Percentiles rank a stretch among this genome's conserved stretches.
Evolutionary conservation across 2,113 vertebrate genomes (phyloP).

Genomic region (Mastomys coucha): DNA sequence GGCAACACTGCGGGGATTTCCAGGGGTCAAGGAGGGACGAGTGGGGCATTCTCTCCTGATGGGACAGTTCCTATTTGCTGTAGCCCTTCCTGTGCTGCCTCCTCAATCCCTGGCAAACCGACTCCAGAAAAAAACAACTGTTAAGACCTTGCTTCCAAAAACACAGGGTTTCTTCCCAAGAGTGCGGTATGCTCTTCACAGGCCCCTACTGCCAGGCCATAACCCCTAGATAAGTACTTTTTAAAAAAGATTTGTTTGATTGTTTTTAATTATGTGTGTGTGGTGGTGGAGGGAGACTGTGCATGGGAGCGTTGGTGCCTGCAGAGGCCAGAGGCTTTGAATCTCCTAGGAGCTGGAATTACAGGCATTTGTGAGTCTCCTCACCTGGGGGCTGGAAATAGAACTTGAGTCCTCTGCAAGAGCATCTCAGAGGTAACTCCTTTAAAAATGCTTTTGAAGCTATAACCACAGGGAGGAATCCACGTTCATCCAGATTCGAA

Average conservation of each 20-base stretch:
- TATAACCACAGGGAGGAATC: not conserved
- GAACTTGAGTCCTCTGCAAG: not conserved
- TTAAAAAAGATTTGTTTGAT: not conserved
- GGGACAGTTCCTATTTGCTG: not conserved
- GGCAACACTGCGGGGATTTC: constrained; percentile 27
- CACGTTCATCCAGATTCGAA: not conserved
- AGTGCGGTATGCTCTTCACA: not conserved
- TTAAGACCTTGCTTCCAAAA: not conserved
- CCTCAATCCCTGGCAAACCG: not conserved
- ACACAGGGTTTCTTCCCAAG: not conserved
- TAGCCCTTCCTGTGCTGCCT: not conserved
- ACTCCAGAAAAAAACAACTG: not conserved
- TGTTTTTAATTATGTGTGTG: not conserved
- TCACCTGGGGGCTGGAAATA: not conserved
- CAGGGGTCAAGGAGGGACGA: constrained; percentile 21
- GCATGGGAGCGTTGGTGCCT: not conserved
- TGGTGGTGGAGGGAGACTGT: no score
- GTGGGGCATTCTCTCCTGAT: not conserved
- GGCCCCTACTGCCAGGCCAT: not conserved
- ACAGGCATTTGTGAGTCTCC: not conserved
- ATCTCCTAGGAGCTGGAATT: not conserved
- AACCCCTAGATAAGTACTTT: not conserved
- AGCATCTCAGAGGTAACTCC: not conserved
- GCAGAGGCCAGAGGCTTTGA: not conserved
- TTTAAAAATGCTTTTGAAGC: not conserved